Evolutionary conservation across 1,140 invertebrate genomes (phyloP), one percentile per base, ranked within the genome.

Genomic region (Bombus sylvicola): DNA sequence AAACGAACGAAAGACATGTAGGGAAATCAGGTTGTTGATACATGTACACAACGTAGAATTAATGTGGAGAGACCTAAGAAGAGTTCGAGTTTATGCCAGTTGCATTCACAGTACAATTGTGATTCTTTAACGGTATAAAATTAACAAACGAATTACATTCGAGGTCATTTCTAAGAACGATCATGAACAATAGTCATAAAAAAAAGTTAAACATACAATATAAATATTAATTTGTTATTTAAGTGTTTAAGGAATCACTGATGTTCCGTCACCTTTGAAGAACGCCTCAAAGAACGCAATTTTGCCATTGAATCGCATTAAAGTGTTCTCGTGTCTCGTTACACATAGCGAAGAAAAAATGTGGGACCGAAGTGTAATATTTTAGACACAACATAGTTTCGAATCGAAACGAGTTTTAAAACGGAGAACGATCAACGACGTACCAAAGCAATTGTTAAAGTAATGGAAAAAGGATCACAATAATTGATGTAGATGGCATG

Each of bases 51-150:
- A 76, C 62, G 74, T 92, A 92, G 87, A 81, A 83, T 86, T 92
- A 90, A 91, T 90, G 78, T 83, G 89, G 79, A 90, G 76, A 92
- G 78, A 86, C 91, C 78, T 90, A 87, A 81, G 88, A 72, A 88
- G 28, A 28, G 85, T 85, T 87, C 88, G 31, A 91, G 89, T 92
- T 93, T 87, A 88, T 90, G 90, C 88, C 89, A 86, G 82, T 81
- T 89, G 79, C 64, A 57, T 87, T 84, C 62, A 25, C 68, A 25
- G 18, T 43, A 43, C 72, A 77, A 76, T 68, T 77, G 81, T 83
- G 81, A 83, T 83, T 41, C 81, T 66, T 83, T 34, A 10, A 25
- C 18, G 39, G 47, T n/a, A 41, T 43, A 34, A 53, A 34, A 62
- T 31, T 43, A 13, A 28, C 5, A n/a, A 64, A 75, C n/a, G 18